phyloP scores from a whole-genome alignment of 2,888 invertebrate species.

The Cactoblastis cactorum region DNA sequence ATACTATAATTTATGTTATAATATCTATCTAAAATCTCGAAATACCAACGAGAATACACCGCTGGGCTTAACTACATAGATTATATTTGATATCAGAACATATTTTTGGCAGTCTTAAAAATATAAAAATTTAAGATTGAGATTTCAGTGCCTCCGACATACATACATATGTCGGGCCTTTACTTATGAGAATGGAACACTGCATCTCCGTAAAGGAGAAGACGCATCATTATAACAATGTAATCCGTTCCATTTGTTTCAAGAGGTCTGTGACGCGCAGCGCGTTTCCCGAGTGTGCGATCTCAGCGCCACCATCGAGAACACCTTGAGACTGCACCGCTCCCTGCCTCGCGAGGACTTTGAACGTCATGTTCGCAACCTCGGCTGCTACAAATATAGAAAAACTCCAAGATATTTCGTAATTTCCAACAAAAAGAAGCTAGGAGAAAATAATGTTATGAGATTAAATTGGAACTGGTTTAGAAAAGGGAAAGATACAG shows the following conservation, averaged over 20 bases:
- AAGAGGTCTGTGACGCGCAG: conserved; percentile 46
- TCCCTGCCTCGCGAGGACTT: conserved; percentile 27
- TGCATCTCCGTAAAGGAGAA: too few species aligned
- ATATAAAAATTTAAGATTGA: too few species aligned
- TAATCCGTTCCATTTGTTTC: conserved; percentile 42
- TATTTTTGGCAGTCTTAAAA: too few species aligned
- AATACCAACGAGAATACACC: too few species aligned
- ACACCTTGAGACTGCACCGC: conserved; percentile 26
- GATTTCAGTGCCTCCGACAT: too few species aligned
- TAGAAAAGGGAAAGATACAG: background rate
- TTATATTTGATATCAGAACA: too few species aligned
- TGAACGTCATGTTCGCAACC: conserved; percentile 32
- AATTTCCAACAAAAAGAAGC: conserved; percentile 16
- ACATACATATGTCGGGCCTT: too few species aligned
- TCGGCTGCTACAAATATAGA: conserved; percentile 37
- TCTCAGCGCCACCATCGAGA: conserved; percentile 36
- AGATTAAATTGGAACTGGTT: conserved; percentile 37
- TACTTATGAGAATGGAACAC: too few species aligned
- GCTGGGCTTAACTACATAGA: too few species aligned
- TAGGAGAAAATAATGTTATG: conserved; percentile 12
- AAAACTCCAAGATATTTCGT: conserved; percentile 28
- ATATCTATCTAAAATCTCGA: too few species aligned
- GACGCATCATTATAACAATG: too few species aligned
- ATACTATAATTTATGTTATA: too few species aligned
- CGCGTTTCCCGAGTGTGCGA: conserved; percentile 38